phyloP scores from a whole-genome alignment of 2,113 vertebrate species.

The Chaetorhynchus papuensis region DNA sequence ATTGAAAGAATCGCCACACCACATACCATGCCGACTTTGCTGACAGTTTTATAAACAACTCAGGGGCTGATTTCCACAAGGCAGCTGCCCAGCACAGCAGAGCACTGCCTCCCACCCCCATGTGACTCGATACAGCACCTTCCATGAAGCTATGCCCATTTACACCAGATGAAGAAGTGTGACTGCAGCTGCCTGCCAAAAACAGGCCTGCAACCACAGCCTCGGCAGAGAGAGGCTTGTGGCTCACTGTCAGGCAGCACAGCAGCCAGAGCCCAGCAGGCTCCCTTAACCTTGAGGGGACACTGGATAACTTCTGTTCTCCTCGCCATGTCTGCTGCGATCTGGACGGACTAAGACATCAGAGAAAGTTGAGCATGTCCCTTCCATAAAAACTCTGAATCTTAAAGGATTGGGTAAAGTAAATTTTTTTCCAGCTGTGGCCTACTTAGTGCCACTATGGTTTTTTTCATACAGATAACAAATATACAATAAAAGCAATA shows the following conservation, averaged over 20 bases:
- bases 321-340: background rate
- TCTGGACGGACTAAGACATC: background rate
- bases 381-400: background rate
- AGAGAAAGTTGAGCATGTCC: background rate
- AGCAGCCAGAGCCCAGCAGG: background rate
- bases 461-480: background rate
- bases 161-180: background rate
- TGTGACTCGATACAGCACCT: accelerated
- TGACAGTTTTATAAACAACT: background rate
- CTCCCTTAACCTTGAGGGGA: background rate
- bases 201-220: background rate
- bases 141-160: accelerated
- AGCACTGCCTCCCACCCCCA: background rate
- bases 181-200: background rate
- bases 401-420: background rate
- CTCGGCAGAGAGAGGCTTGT: accelerated
- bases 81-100: background rate
- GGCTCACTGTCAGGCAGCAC: background rate
- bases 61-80: background rate
- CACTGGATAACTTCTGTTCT: background rate
- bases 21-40: background rate
- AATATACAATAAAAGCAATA: background rate
- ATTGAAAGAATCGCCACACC: background rate
- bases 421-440: background rate
- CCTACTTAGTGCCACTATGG: background rate